Conservation (phyloP, 2,888 invertebrate genomes). For the Noctua comes region DNA sequence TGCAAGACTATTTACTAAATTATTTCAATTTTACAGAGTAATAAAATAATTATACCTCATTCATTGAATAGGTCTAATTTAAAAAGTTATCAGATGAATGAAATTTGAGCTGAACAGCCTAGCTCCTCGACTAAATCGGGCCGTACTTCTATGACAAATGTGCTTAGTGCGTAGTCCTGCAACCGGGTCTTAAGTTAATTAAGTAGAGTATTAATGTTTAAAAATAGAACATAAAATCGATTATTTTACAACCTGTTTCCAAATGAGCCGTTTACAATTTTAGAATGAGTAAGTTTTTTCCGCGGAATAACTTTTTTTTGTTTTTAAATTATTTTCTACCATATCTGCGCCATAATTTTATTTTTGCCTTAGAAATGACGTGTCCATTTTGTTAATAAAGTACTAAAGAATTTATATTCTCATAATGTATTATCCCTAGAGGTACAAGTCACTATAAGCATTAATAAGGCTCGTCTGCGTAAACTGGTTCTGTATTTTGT, state of each 20-base stretch:
- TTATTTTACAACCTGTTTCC: neutral
- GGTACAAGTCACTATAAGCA: neutral
- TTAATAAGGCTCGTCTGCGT: neutral
- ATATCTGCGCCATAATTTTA: neutral
- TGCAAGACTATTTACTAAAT: neutral
- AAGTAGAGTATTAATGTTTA: neutral
- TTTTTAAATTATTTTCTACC: neutral
- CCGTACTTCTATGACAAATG: neutral
- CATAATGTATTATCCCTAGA: neutral
- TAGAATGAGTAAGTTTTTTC: neutral
- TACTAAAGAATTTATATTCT: neutral
- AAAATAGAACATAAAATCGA: neutral
- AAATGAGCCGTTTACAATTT: neutral
- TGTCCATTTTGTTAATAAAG: neutral
- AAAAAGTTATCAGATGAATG: neutral
- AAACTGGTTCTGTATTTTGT: neutral
- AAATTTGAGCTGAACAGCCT: neutral
- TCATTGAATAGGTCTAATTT: neutral
- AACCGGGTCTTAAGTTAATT: neutral
- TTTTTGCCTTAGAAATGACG: neutral
- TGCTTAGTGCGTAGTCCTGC: neutral
- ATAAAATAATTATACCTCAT: neutral
- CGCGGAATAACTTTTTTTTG: neutral
- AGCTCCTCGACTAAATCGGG: neutral
- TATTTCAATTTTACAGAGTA: neutral